Base-by-base conservation (phyloP, 2,113 vertebrate species). In the Pachycephala philippinensis region DNA sequence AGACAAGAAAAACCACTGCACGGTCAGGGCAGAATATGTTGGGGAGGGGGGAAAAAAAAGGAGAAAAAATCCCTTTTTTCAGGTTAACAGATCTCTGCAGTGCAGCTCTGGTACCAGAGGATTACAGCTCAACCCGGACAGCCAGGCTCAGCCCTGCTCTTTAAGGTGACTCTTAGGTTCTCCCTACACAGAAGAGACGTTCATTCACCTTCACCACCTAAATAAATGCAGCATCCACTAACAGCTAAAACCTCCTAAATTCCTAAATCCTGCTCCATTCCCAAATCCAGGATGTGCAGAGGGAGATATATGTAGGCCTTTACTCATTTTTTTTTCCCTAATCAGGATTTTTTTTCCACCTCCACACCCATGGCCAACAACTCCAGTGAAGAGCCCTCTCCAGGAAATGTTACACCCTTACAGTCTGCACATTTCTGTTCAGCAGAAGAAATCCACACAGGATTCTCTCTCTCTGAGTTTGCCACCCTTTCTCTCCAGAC, bases 391-490 rank as follows among this genome's bases (percentile, higher is more conserved):
- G 27, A 77, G 53, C 42, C 89, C 63, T 61, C 78, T 74, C 75
- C 39, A 23, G 56, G 39, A 87, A 90, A 84, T 28, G 9, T 42
- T 64, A 37, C 35, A 21, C 37, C 2, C 0, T 40, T 10, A 37
- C 0, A 52, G 37, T 4, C 82, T 57, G 49, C 45, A 61, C 5
- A 0, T 35, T 77, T 42, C 16, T 2, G 0, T 33, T 35, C 59
- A 49, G 35, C 24, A 54, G 0, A 42, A 53, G 54, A 83, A 70
- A 80, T 18, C 23, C 53, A 40, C 39, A n/a, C 1, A 54, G 13
- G 28, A 52, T 72, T 60, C 39, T 23, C 26, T 45, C 23, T n/a
- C 17, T 31, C 27, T 2, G 1, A 69, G 50, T 5, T 49, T 2
- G 1, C 11, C 75, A 37, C 42, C 20, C 33, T 15, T 87, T 57